Evolutionary conservation across 2,797 vertebrate species (phyloP), one percentile per base, ranked within the genome.

Genomic region (Menidia menidia): DNA sequence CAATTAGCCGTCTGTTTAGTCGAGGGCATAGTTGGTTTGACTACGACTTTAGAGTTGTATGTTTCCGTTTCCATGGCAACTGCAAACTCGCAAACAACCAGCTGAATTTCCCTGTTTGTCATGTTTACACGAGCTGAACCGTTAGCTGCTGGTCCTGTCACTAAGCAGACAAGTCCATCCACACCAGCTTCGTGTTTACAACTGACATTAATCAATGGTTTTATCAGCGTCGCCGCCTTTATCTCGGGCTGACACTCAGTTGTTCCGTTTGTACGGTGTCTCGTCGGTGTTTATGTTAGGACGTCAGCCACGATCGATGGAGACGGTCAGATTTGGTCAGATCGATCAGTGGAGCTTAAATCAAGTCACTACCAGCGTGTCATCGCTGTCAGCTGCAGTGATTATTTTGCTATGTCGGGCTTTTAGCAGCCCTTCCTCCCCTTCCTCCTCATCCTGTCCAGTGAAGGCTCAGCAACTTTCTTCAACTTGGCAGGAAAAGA

Each of bases 1-100:
- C 71, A 44, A 67, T 44, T 50, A 74, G 60, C 64, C 55, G 1
- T 35, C 7, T 47, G 83, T 42, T 69, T 30, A n/a, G 53, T 18
- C 7, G 0, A 16, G 39, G 19, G 42, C 18, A 15, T 3, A 35
- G 8, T 16, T 14, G 35, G 9, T 44, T 30, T 8, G 9, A 6
- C 2, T 3, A 9, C 14, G 42, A 47, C 18, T 4, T 2, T 18
- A 64, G 25, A 56, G 31, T 2, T 5, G 43, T 15, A 0, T 35
- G 14, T 32, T 0, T 14, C 1, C 47, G 15, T 77, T 35, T 5
- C 19, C 18, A 32, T 60, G 64, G n/a, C 32, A 78, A 72, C 65
- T 32, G 3, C 15, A 8, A 45, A 53, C 5, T 4, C 12, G 13
- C 48, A 15, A 1, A 4, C 3, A 0, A 16, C 14, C 64, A 44